Percentiles rank a stretch among this genome's conserved stretches.
These are phyloP conservation scores for Antennarius maculatus DNA, from an alignment of 2,797 vertebrate genomes.

Conservation along the genomic window DNA sequence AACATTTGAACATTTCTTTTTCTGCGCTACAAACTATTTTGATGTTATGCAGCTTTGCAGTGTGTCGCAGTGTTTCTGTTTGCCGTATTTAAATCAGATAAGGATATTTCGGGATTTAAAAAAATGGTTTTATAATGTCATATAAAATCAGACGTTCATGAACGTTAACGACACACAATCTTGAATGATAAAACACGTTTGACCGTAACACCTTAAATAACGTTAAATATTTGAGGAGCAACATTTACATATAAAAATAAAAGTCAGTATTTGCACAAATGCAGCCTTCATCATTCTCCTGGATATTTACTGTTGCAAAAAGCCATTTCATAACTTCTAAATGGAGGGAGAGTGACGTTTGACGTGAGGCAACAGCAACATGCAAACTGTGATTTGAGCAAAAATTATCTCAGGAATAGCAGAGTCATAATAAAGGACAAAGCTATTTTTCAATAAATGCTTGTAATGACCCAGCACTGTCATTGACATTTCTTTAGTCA, in stretches of 20 bases:
- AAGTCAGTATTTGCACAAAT: background rate
- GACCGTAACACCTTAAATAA: background rate
- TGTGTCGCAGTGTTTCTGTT: background rate
- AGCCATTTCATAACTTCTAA: background rate
- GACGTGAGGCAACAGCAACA: background rate
- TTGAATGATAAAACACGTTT: background rate
- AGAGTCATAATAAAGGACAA: slow-evolving; percentile 5
- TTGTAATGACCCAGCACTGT: slow-evolving; percentile 11
- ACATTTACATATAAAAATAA: background rate
- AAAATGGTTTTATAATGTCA: no score
- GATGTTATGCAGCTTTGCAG: background rate
- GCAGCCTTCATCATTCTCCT: background rate
- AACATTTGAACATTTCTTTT: no score
- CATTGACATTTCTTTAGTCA: slow-evolving; percentile 59
- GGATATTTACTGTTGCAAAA: background rate
- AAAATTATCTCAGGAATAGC: background rate
- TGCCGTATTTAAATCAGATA: background rate
- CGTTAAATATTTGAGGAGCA: background rate
- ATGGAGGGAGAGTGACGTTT: background rate
- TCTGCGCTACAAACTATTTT: no score
- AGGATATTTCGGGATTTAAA: background rate
- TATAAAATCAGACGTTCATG: background rate
- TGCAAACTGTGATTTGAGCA: slow-evolving; percentile 10
- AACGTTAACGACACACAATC: background rate
- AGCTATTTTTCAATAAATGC: slow-evolving; percentile 1